Evolutionary conservation across 2,113 vertebrate genomes (phyloP), one percentile per base, ranked within the genome.

Genomic region (Coregonus clupeaformis): DNA sequence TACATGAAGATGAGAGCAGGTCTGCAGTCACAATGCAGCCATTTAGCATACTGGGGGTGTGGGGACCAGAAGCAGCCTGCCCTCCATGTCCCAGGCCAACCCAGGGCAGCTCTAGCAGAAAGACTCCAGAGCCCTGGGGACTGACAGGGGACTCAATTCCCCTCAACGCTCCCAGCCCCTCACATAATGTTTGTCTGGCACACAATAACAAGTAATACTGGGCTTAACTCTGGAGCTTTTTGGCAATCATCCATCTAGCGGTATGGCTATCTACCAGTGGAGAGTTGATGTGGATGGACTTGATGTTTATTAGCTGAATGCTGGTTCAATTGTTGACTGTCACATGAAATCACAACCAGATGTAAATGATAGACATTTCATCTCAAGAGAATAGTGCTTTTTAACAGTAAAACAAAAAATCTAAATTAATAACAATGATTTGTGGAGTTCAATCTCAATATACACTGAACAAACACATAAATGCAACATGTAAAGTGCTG

Each of bases 1-100:
- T 93, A 94, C 95, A 95, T 82, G 93, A 96, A 96, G 94, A 96
- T 95, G 94, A 96, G 95, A 95, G 83, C 86, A 86, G 89, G 84
- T 90, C 88, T 86, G 74, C 82, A 67, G 92, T 87, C 93, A 97
- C 96, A 96, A 97, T 94, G 95, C 94, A 91, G 91, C 96, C 94
- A 95, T 97, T 96, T 96, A 95, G 93, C 92, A 90, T 78, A 89
- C 93, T 85, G 90, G 89, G 92, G 91, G 91, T 16, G 60, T 24
- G 57, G 59, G 57, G 27, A 52, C 16, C 49, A 57, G 81, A 70
- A 65, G 77, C 20, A 66, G 82, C 84, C 86, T 71, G 72, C 80
- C 81, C 80, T 77, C 72, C 79, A 49, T 69, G 68, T 94, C 91
- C 86, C 76, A 78, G 91, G 91, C 88, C 85, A 86, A 94, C 94